Evolutionary conservation across 2,888 invertebrate species (phyloP).

Genomic region (Lepidonotus clava): DNA sequence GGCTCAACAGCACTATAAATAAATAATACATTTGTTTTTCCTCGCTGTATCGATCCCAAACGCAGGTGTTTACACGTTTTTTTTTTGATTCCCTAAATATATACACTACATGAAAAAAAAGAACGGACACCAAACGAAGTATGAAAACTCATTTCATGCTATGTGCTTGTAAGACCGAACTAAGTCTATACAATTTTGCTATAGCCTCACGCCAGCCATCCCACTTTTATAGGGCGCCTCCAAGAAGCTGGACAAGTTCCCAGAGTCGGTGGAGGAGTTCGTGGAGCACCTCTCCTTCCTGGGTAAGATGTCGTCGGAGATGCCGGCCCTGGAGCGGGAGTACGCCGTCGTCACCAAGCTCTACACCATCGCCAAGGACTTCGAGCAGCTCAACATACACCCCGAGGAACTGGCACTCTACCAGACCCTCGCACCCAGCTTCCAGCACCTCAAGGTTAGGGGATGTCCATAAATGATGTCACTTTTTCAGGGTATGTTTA

Average conservation of each 20-base stretch:
- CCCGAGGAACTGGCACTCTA: slow-evolving; percentile 79
- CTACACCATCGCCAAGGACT: slow-evolving; percentile 79
- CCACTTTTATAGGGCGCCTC: slow-evolving; percentile 74
- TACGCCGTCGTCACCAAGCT: slow-evolving; percentile 78
- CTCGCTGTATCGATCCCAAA: no score
- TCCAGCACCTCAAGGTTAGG: slow-evolving; percentile 79
- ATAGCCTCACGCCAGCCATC: no score
- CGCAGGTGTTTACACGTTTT: no score
- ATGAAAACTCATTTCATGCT: no score
- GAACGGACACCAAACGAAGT: no score
- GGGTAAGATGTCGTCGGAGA: slow-evolving; percentile 77
- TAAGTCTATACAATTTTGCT: no score
- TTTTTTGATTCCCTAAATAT: no score
- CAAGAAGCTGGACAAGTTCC: slow-evolving; percentile 77
- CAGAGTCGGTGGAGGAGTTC: slow-evolving; percentile 79
- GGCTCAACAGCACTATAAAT: no score
- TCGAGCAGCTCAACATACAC: slow-evolving; percentile 72
- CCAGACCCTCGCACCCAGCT: slow-evolving; percentile 79
- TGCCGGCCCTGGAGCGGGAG: slow-evolving; percentile 79
- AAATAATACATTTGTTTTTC: neutral
- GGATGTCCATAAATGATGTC: no score
- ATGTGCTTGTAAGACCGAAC: no score
- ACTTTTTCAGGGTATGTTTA: no score
- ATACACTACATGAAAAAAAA: no score
- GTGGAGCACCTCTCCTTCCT: slow-evolving; percentile 80